Base-by-base conservation (phyloP, 2,888 invertebrate species). In the Hirtodrosophila trivittata region DNA sequence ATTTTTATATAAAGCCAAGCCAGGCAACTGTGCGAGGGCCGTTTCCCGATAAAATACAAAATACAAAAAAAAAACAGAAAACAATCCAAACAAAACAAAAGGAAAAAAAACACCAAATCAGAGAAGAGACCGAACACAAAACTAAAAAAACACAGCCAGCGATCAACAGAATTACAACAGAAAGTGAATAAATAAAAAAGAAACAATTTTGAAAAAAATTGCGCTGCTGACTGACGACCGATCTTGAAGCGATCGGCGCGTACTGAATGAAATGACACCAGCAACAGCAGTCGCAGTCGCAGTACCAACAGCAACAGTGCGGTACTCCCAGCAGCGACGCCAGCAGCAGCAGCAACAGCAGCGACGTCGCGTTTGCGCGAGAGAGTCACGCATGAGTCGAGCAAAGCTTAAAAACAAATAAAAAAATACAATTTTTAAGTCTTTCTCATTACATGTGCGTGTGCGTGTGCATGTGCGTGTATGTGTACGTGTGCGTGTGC, bases 171-270 rank as follows among this genome's bases (percentile, higher is more conserved):
- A 72, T 70, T 75, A 75, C 70, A 75, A 57, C 72, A 57, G 71
- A 72, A 72, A 72, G 75, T 74, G 56, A 66, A 57, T 56, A 37
- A 25, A 37, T 9, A 39, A n/a, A 71, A 55, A 50, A 59, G 59
- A 60, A 77, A 38, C n/a, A 64, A 47, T 60, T 59, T 67, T 52
- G 59, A 75, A 63, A 80, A 78, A 83, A 75, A 75, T 83, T 69
- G 80, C 86, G 80, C 83, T 75, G 77, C 73, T 69, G 68, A 47
- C 75, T 75, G 80, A 75, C 80, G 83, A 80, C 83, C 84, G 84
- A 86, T 86, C 86, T 83, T 75, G 56, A 63, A 83, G 70, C 76
- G 78, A 80, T 86, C 80, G 83, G 70, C 82, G 80, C 80, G 71
- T 69, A 76, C 78, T 76, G 78, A 86, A 86, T 80, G 84, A 77